A percentile compares a stretch with the other conserved stretches of the same genome.
Conservation (phyloP, 1,140 invertebrate genomes). For the Dinoponera quadriceps region DNA sequence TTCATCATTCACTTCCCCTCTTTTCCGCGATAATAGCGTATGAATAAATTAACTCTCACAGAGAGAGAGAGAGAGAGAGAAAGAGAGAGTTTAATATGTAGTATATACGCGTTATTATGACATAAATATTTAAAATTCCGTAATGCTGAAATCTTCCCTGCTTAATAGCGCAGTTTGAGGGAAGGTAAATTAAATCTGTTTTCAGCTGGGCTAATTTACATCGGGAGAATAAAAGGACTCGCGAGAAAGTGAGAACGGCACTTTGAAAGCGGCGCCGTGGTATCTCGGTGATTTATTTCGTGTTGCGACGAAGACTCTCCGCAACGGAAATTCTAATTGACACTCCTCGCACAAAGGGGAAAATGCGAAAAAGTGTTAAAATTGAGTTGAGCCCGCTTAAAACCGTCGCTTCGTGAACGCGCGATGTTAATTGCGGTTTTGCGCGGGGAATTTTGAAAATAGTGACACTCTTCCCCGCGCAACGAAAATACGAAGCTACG, state of each 20-base stretch:
- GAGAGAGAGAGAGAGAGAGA: no score
- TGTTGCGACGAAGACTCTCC: neutral
- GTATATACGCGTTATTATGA: neutral
- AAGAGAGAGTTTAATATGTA: no score
- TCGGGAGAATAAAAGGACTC: neutral
- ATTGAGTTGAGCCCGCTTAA: neutral
- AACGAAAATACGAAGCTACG: neutral
- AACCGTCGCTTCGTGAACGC: neutral
- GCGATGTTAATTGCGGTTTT: neutral
- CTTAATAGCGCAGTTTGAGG: neutral
- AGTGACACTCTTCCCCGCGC: neutral
- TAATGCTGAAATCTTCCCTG: neutral
- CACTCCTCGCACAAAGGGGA: neutral
- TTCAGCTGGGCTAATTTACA: neutral
- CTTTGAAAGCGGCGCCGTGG: conserved; percentile 1
- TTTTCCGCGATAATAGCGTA: no score
- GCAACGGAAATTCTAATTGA: neutral
- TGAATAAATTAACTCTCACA: no score
- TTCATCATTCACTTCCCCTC: no score
- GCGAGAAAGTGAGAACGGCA: neutral
- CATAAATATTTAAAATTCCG: conserved; percentile 9
- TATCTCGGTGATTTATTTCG: neutral
- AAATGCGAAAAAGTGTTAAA: neutral
- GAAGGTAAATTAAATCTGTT: neutral
- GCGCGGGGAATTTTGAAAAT: neutral